Evolutionary conservation across 1,140 invertebrate species (phyloP).

Genomic region (Aphidius gifuensis): DNA sequence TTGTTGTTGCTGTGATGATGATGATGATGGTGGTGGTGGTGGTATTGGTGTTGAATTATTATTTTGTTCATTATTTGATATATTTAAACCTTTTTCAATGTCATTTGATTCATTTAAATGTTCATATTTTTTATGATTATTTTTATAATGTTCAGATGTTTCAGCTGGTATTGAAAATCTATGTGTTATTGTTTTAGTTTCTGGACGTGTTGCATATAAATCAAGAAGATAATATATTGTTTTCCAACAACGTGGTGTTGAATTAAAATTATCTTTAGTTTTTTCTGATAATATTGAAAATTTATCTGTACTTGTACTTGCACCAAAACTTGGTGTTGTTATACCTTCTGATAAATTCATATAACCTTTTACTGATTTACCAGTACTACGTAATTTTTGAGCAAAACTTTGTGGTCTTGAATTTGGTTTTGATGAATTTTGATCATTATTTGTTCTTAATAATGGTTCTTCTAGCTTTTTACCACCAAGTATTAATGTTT

Average conservation of each 20-base stretch:
- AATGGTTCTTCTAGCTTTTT: conserved; percentile 54
- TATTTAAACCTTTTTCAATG: conserved; percentile 51
- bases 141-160: conserved; percentile 43
- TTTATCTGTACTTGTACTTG: conserved; percentile 60
- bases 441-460: conserved; percentile 48
- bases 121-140: conserved; percentile 40
- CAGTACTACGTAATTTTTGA: conserved; percentile 78
- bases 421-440: conserved; percentile 49
- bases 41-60: conserved; percentile 55
- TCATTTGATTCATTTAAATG: conserved; percentile 44
- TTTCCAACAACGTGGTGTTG: conserved; percentile 86
- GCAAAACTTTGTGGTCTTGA: conserved; percentile 82
- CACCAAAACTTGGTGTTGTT: conserved; percentile 68
- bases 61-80: too few species aligned
- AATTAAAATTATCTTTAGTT: conserved; percentile 46
- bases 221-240: conserved; percentile 91
- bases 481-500: conserved; percentile 48
- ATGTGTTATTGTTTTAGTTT: conserved; percentile 83
- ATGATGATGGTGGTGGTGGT: conserved; percentile 37
- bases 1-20: too few species aligned
- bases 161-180: conserved; percentile 53
- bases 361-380: conserved; percentile 77
- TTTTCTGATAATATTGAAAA: conserved; percentile 55
- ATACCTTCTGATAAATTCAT: conserved; percentile 68
- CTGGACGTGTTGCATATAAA: conserved; percentile 89